A percentile compares a stretch with the other conserved stretches of the same genome.
Evolutionary conservation across 1,140 invertebrate species (phyloP).

Genomic region (Mamestra configurata): DNA sequence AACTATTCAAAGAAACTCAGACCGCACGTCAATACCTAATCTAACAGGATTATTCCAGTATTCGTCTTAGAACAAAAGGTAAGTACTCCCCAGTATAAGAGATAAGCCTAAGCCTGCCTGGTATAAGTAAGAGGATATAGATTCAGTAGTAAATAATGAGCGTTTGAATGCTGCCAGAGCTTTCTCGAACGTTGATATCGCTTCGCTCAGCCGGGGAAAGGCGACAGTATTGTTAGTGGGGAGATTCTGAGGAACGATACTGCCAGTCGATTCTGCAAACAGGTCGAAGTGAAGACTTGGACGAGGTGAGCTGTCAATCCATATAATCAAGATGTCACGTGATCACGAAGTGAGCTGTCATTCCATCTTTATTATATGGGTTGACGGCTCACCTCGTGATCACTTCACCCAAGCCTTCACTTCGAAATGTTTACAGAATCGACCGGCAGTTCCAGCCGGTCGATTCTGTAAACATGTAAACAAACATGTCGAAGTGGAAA

Average conservation of each 20-base stretch:
- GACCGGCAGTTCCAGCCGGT: too few species aligned
- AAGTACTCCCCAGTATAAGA: neutral
- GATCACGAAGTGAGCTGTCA: too few species aligned
- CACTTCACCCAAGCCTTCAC: too few species aligned
- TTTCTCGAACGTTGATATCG: conserved; percentile 45
- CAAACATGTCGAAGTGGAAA: neutral
- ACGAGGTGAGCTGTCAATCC: too few species aligned
- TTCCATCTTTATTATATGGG: too few species aligned
- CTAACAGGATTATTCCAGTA: neutral
- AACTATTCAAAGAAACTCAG: neutral
- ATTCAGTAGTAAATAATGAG: conserved; percentile 51
- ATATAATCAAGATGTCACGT: too few species aligned
- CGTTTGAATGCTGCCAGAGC: conserved; percentile 36
- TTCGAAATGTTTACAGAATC: too few species aligned
- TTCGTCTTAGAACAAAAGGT: neutral
- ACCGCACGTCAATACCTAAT: too few species aligned
- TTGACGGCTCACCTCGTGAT: too few species aligned
- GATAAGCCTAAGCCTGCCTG: conserved; percentile 22
- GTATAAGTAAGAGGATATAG: conserved; percentile 21
- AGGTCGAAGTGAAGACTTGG: too few species aligned
- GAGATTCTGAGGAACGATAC: conserved; percentile 39
- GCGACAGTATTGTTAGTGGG: conserved; percentile 38
- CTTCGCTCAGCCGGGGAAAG: conserved; percentile 34
- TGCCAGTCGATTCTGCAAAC: too few species aligned
- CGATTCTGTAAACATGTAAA: too few species aligned